Percentiles rank a stretch among this genome's conserved stretches.
Conservation (phyloP, 2,888 invertebrate genomes). For the Trichopria drosophilae region DNA sequence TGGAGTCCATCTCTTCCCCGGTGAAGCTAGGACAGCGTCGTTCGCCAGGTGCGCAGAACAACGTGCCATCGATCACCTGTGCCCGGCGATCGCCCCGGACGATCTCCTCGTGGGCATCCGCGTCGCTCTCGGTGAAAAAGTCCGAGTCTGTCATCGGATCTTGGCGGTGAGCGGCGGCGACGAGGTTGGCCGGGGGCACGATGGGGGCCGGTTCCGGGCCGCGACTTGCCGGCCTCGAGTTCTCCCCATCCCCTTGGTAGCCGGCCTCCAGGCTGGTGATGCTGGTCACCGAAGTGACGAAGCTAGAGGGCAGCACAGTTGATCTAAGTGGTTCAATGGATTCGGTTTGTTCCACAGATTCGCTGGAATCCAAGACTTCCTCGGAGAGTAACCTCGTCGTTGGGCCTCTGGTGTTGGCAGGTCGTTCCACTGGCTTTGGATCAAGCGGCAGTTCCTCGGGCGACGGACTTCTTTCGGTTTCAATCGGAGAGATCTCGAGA, state of each 20-base stretch:
- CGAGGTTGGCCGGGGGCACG: conserved; percentile 43
- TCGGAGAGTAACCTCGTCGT: too few relatives aligned
- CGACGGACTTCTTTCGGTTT: conserved; percentile 75
- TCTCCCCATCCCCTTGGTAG: conserved; percentile 90
- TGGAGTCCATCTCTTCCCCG: conserved; percentile 86
- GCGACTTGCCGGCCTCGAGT: conserved; percentile 83
- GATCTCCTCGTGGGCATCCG: conserved; percentile 80
- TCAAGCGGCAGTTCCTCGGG: conserved; percentile 84
- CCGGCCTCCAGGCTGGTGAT: conserved; percentile 91
- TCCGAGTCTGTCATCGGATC: conserved; percentile 91
- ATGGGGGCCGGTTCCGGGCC: conserved; percentile 75
- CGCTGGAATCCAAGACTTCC: too few relatives aligned
- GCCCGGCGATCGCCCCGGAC: conserved; percentile 69
- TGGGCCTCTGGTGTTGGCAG: background rate
- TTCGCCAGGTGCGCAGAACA: conserved; percentile 68
- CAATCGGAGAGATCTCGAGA: conserved; percentile 30
- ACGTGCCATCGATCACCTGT: conserved; percentile 85
- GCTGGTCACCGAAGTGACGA: conserved; percentile 86
- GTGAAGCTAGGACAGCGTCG: conserved; percentile 55
- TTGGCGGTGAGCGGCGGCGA: conserved; percentile 61
- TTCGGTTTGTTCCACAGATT: too few relatives aligned
- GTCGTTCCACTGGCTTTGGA: conserved; percentile 56
- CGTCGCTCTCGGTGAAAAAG: conserved; percentile 88
- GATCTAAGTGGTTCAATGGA: too few relatives aligned
- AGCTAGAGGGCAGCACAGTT: conserved; percentile 62